These are phyloP conservation scores for Labeo catla DNA, from an alignment of 2,113 vertebrate genomes.

Conservation along the genomic window DNA sequence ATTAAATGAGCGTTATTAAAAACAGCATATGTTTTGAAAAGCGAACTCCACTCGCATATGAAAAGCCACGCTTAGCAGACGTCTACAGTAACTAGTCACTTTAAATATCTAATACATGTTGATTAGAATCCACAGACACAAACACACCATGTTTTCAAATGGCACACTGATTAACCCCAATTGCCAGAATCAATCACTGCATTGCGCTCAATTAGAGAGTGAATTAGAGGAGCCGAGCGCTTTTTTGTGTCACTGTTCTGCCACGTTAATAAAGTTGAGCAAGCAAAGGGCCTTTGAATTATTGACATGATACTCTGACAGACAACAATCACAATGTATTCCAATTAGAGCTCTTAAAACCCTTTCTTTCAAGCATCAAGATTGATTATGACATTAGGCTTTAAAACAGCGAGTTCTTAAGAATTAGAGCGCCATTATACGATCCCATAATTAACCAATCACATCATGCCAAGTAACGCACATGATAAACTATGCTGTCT, in stretches of 20 bases:
- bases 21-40: conserved; percentile 22
- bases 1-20: background rate
- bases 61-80: background rate
- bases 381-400: conserved; percentile 62
- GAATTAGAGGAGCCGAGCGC: conserved; percentile 54
- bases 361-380: conserved; percentile 49
- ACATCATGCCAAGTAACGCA: conserved; percentile 8
- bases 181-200: conserved; percentile 43
- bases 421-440: conserved; percentile 55
- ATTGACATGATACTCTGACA: conserved; percentile 62
- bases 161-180: conserved; percentile 50
- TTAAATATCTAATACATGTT: conserved; percentile 36
- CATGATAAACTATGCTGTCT: conserved; percentile 25
- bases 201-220: conserved; percentile 54
- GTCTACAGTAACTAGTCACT: conserved; percentile 8
- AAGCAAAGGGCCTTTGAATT: conserved; percentile 51
- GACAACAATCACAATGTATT: conserved; percentile 50
- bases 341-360: conserved; percentile 65
- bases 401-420: conserved; percentile 50
- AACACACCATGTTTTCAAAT: conserved; percentile 49
- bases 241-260: conserved; percentile 59
- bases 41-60: conserved; percentile 1
- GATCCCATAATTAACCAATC: conserved; percentile 59
- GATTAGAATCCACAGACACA: conserved; percentile 36
- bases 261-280: conserved; percentile 61